These are phyloP conservation scores for Brachycybe producta DNA, from an alignment of 2,888 invertebrate genomes.

Conservation along the genomic window DNA sequence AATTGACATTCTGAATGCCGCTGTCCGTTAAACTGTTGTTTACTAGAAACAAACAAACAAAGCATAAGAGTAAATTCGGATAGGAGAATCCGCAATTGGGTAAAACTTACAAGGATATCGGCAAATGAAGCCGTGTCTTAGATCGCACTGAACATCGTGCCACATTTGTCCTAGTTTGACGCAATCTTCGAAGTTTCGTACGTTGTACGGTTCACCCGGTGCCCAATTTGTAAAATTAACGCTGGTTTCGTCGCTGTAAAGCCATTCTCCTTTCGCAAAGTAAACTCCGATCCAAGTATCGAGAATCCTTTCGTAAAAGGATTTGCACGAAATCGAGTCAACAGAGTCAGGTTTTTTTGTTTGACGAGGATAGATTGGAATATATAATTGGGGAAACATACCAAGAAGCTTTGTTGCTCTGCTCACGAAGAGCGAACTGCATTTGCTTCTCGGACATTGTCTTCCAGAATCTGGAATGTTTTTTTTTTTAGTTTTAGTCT, in stretches of 20 bases:
- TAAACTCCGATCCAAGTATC: conserved; percentile 19
- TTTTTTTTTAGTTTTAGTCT: too few relatives aligned
- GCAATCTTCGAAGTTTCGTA: conserved; percentile 15
- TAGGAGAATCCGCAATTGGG: background rate
- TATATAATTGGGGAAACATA: conserved; percentile 5
- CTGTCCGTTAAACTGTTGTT: background rate
- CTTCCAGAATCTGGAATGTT: conserved; percentile 10
- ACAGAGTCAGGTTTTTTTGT: background rate
- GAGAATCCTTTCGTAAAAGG: conserved; percentile 1
- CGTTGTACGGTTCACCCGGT: conserved; percentile 17
- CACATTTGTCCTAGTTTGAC: conserved; percentile 17
- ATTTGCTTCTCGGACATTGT: conserved; percentile 16
- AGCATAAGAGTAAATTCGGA: background rate
- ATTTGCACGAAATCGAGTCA: background rate
- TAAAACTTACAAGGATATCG: conserved; percentile 11
- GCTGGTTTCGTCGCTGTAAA: conserved; percentile 15
- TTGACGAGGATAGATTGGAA: background rate
- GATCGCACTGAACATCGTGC: conserved; percentile 18
- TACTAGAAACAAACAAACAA: background rate
- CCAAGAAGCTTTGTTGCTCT: conserved; percentile 10
- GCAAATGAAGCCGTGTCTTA: conserved; percentile 15
- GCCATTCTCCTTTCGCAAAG: conserved; percentile 17
- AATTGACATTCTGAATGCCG: too few relatives aligned
- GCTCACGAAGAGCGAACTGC: conserved; percentile 8
- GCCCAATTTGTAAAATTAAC: conserved; percentile 16